Evolutionary conservation across 2,888 invertebrate species (phyloP).

Genomic region (Orthosia cruda): DNA sequence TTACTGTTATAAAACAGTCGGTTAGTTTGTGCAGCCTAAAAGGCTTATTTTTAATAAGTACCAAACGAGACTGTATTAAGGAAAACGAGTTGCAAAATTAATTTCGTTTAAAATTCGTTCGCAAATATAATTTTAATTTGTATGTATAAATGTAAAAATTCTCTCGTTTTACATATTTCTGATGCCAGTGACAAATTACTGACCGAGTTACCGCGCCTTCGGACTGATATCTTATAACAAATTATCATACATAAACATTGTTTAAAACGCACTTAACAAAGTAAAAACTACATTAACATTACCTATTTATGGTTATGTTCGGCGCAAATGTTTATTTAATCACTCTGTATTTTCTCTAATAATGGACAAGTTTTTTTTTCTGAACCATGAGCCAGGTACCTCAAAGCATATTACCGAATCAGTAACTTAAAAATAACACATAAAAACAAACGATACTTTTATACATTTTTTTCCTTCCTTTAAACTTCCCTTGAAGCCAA

Average conservation of each 20-base stretch:
- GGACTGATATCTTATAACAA: background rate
- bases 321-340: background rate
- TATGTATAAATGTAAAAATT: constrained; percentile 15
- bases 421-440: background rate
- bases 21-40: background rate
- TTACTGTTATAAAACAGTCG: background rate
- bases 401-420: background rate
- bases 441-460: background rate
- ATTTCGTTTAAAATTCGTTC: background rate
- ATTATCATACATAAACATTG: background rate
- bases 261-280: no score
- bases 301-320: background rate
- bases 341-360: background rate
- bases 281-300: background rate
- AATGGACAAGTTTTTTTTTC: background rate
- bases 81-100: constrained; percentile 10
- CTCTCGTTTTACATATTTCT: background rate
- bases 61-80: background rate
- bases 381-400: background rate
- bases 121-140: constrained; percentile 9
- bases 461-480: background rate
- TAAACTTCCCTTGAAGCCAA: constrained; percentile 5
- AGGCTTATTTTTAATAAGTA: background rate
- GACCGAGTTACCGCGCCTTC: background rate
- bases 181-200: background rate